Percentiles rank a stretch among this genome's conserved stretches.
Conservation (phyloP, 1,140 invertebrate genomes). For the Cylas formicarius region DNA sequence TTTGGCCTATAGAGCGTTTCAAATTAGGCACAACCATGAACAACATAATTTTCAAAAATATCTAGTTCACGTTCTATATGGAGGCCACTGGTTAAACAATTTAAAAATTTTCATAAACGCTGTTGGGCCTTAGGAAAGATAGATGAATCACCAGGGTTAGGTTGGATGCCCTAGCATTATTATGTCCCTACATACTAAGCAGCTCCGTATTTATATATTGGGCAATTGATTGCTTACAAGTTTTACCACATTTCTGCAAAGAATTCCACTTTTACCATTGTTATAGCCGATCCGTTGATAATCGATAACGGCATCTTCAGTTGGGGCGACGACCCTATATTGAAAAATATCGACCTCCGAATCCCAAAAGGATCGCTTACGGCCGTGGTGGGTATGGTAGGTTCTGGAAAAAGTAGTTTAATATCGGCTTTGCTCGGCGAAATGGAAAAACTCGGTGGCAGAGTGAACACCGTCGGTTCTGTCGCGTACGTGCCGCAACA, state of each 20-base stretch:
- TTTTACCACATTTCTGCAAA: no score
- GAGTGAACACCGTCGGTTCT: slow-evolving; percentile 51
- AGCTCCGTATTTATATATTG: no score
- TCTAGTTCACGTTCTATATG: no score
- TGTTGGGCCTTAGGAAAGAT: background rate
- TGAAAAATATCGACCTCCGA: slow-evolving; percentile 67
- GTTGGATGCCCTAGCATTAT: background rate
- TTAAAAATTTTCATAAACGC: slow-evolving; percentile 2
- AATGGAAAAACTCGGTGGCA: slow-evolving; percentile 73
- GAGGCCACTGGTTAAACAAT: background rate
- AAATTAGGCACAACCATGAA: no score
- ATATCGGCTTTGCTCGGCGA: slow-evolving; percentile 80
- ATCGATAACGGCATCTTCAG: slow-evolving; percentile 55
- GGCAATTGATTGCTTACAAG: no score
- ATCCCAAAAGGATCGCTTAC: slow-evolving; percentile 61
- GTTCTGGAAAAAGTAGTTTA: slow-evolving; percentile 84
- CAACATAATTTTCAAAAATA: no score
- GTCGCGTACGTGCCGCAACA: slow-evolving; percentile 88
- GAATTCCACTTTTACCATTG: background rate
- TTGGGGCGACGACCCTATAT: slow-evolving; percentile 60
- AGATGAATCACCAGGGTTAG: slow-evolving; percentile 8
- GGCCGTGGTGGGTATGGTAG: slow-evolving; percentile 81
- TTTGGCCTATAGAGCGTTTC: no score
- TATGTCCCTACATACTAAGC: background rate
- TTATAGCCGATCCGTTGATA: slow-evolving; percentile 26